Conservation (phyloP, 2,113 vertebrate species). For the Puntigrus tetrazona region DNA sequence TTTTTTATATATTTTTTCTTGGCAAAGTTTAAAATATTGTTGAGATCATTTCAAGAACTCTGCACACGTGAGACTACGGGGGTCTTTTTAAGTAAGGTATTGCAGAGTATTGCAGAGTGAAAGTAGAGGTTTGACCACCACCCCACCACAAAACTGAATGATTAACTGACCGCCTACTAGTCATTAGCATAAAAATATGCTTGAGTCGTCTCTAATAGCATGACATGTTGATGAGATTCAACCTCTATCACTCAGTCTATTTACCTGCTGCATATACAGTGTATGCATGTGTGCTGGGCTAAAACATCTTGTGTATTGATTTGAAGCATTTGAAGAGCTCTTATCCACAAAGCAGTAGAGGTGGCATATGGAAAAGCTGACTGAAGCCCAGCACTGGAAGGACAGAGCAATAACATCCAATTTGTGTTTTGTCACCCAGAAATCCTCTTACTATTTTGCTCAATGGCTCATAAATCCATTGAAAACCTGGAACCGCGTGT, state of each 20-base stretch:
- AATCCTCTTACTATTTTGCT: not conserved
- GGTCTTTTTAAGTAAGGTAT: no score
- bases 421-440: slow-evolving; percentile 2
- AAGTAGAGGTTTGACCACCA: not conserved
- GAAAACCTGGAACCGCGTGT: not conserved
- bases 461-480: slow-evolving; percentile 9
- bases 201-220: not conserved
- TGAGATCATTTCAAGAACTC: not conserved
- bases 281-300: slow-evolving; percentile 6
- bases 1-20: no score
- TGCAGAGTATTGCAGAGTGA: no score
- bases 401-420: slow-evolving; percentile 23
- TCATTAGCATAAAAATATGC: slow-evolving; percentile 8
- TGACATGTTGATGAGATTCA: slow-evolving; percentile 2
- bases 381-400: not conserved
- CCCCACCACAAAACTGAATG: not conserved
- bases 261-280: not conserved
- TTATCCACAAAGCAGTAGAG: not conserved
- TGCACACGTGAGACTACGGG: no score
- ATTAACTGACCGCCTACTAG: not conserved
- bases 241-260: slow-evolving; percentile 5
- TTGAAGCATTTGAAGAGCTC: not conserved
- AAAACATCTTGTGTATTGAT: not conserved
- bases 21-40: not conserved
- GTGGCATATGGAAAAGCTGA: slow-evolving; percentile 3